Percentiles rank a stretch among this genome's conserved stretches.
Evolutionary conservation across 92 coral and sea anemone genomes (phyloP).

Genomic region (Palythoa grandis): DNA sequence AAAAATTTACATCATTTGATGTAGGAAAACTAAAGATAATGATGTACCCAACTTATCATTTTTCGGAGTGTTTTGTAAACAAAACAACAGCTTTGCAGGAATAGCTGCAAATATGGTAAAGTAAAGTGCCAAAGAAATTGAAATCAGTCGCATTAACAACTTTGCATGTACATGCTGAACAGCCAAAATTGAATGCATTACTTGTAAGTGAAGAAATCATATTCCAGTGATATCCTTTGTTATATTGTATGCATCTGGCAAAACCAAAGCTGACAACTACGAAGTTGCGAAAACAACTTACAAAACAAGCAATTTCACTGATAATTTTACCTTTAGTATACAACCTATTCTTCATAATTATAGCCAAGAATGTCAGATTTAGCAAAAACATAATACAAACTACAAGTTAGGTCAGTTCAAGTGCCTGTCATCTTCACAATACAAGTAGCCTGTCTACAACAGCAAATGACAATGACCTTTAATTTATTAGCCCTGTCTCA

Average conservation of each 20-base stretch:
- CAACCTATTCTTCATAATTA: background rate
- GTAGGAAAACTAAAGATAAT: background rate
- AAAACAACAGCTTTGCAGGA: slow-evolving; percentile 1
- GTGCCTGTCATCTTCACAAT: too few relatives aligned
- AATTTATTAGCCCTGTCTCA: too few relatives aligned
- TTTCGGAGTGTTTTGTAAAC: background rate
- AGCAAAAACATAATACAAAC: too few relatives aligned
- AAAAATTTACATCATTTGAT: too few relatives aligned
- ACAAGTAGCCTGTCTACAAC: too few relatives aligned
- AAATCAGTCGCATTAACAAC: background rate
- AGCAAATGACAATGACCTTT: too few relatives aligned
- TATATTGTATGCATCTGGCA: background rate
- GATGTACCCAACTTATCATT: background rate
- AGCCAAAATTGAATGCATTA: background rate
- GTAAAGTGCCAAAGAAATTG: background rate
- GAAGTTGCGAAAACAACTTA: background rate
- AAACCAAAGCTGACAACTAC: background rate
- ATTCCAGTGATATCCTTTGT: background rate
- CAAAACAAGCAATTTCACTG: background rate
- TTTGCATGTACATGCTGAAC: background rate
- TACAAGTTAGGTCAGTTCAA: too few relatives aligned
- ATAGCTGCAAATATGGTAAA: background rate
- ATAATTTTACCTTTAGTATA: background rate
- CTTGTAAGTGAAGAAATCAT: background rate
- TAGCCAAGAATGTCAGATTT: background rate